Evolutionary conservation across 2,888 invertebrate genomes (phyloP), one percentile per base, ranked within the genome.

Genomic region (Augochlorella aurata): DNA sequence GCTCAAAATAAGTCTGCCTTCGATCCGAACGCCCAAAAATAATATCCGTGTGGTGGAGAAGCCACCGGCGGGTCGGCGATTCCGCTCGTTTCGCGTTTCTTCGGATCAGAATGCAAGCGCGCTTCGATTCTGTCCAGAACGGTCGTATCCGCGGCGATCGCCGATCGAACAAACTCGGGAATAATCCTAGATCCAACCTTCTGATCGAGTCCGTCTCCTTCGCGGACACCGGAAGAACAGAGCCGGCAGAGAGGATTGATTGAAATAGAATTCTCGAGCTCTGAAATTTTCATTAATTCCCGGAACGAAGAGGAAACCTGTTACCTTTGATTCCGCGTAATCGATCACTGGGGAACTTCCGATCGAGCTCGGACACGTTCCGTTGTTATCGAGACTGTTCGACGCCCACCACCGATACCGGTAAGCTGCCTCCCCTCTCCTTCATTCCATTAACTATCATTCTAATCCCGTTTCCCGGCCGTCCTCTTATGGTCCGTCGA

Each of bases 1-100:
- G 79, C 86, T 81, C 71, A 83, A 87, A 87, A 87, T 87, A 87
- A 85, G 81, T 85, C 81, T 61, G 84, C 83, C 84, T 84, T 86
- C 85, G 79, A 86, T 83, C 74, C 50, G 61, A 71, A 73, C 63
- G 49, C 72, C 83, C 85, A 79, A 72, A 87, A 87, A 87, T 87
- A 87, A 85, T 87, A 86, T 86, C 77, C 81, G 79, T 79, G 65
- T 75, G 70, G 71, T 74, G 50, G 72, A 29, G 61, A 83, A 81
- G 74, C 76, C 52, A 14, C 67, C 65, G 66, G 50, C 29, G 29
- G 71, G 24, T 58, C 58, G 24, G 24, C 58, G 58, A 58, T 58
- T 58, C 16, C 58, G 58, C 2, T 58, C 58, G 58, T 58, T 24
- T 12, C 58, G 58, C 24, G 24, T 24, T 7, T 24, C 14, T 8